Base-by-base conservation (phyloP, 1,140 invertebrate species). In the Drosophila arawakana region DNA sequence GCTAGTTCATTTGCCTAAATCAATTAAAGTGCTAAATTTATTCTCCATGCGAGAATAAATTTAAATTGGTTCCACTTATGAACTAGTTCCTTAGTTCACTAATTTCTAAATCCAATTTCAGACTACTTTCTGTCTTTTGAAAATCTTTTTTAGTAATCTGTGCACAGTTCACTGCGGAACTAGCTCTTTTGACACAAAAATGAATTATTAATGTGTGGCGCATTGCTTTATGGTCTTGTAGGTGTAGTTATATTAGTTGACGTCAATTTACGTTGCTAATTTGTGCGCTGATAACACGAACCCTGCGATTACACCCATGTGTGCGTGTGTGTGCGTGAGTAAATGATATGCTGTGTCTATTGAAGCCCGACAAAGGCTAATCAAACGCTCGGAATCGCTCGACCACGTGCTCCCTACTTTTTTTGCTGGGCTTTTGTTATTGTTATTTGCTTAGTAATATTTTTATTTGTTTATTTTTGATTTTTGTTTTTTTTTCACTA, bases 231-330 rank as follows among this genome's bases (percentile, higher is more conserved):
- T 52, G 37, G 11, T 37, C 54, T 54, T 47, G n/a, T 34, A 59
- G 37, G 18, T 70, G 39, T 70, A 61, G 54, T 68, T 41, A 49
- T 47, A 63, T 47, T 30, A 18, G 35, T n/a, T 77, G 50, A 77
- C 62, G 71, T 77, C 65, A 73, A 73, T 76, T 76, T 66, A 67
- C 55, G 61, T 43, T 72, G 66, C 73, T 44, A 70, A 75, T 75
- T 73, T 37, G 34, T 57, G 18, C 11, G 52, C 44, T 75, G 73
- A 75, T 75, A 71, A 55, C 55, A 18, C 11, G 37, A 35, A 54
- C 30, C 49, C 37, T 37, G 39, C 39, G 61, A 41, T 54, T 54
- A 55, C 52, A 34, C 35, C 2, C 6, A 30, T 49, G 13, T 49
- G 58, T 46, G n/a, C n/a, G 9, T 30, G 34, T 52, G 46, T 41